Evolutionary conservation across 2,797 vertebrate genomes (phyloP).

Genomic region (Todus mexicanus): DNA sequence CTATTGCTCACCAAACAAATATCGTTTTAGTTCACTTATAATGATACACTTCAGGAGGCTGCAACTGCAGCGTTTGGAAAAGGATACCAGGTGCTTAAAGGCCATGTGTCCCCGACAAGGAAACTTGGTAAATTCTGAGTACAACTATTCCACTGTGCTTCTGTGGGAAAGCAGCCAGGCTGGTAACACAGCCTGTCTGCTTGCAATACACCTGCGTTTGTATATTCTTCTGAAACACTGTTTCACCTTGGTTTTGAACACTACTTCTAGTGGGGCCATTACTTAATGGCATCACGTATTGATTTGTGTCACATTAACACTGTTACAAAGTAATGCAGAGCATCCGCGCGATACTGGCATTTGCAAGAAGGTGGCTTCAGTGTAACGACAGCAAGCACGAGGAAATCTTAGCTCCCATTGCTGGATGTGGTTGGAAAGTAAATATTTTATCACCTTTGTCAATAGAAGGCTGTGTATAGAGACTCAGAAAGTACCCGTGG

Average conservation of each 20-base stretch:
- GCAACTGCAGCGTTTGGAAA: not conserved
- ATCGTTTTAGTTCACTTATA: not conserved
- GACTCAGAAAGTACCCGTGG: not conserved
- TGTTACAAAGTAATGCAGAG: not conserved
- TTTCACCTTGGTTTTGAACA: not conserved
- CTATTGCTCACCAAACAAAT: not conserved
- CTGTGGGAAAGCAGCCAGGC: constrained; percentile 28
- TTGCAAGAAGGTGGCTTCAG: not conserved
- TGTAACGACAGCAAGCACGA: not conserved
- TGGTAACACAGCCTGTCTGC: not conserved
- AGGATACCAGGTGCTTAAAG: not conserved
- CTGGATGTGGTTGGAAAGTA: not conserved
- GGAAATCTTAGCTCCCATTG: not conserved
- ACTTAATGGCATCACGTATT: not conserved
- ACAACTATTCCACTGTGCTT: not conserved
- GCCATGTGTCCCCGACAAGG: not conserved
- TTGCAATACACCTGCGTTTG: not conserved
- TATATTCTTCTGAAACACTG: not conserved
- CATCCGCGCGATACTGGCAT: not conserved
- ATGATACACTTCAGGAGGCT: not conserved
- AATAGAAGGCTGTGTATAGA: not conserved
- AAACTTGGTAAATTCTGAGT: not conserved
- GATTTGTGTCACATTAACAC: not conserved
- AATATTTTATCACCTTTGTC: constrained; percentile 9
- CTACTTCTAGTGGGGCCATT: not conserved